A percentile compares a stretch with the other conserved stretches of the same genome.
Conservation (phyloP, 2,113 vertebrate species). For the Bubo scandiacus region DNA sequence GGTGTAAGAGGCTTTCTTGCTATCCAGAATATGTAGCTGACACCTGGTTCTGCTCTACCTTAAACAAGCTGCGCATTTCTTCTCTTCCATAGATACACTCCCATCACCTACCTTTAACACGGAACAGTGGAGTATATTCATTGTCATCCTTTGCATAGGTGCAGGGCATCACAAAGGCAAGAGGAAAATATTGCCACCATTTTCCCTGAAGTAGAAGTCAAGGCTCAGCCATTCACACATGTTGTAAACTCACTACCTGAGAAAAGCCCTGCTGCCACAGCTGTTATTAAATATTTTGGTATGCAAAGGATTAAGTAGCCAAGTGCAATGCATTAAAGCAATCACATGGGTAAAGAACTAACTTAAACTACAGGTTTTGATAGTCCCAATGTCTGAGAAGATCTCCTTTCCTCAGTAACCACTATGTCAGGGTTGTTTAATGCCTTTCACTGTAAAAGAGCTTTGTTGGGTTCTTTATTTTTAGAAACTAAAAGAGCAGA, state of each 20-base stretch:
- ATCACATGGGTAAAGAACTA: neutral
- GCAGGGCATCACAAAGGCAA: neutral
- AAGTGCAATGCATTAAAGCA: neutral
- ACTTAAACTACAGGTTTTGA: neutral
- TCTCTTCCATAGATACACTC: neutral
- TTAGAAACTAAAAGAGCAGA: neutral
- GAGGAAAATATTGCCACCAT: neutral
- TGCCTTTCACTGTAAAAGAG: neutral
- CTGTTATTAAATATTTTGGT: neutral
- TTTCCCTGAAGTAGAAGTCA: neutral
- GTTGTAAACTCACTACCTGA: neutral
- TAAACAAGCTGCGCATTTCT: neutral
- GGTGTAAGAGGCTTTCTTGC: neutral
- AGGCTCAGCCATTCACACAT: neutral
- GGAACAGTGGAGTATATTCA: neutral
- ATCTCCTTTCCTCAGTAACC: neutral
- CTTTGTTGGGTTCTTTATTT: neutral
- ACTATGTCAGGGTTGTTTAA: neutral
- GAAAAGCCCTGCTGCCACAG: neutral
- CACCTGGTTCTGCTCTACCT: neutral
- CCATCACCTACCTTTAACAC: neutral
- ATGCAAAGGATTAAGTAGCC: neutral
- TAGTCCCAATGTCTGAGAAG: no score
- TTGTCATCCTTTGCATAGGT: neutral
- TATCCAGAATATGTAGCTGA: neutral